A percentile compares a stretch with the other conserved stretches of the same genome.
Evolutionary conservation across 2,888 invertebrate species (phyloP).

Genomic region (Drosophila hamatofila): DNA sequence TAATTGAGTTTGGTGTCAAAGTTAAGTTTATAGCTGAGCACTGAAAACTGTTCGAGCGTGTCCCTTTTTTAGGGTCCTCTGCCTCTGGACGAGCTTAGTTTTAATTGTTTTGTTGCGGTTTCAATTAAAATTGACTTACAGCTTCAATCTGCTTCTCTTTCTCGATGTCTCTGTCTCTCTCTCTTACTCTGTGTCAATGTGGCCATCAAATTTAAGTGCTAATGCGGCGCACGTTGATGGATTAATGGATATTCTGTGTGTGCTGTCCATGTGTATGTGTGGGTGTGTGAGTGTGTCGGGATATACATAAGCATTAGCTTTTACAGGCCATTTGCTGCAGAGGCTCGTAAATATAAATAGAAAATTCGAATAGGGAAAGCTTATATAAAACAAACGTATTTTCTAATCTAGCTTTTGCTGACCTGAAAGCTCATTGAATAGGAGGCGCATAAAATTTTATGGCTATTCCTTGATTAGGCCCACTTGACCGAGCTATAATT

Average conservation of each 20-base stretch:
- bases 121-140: constrained; percentile 74
- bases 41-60: constrained; percentile 25
- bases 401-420: constrained; percentile 10
- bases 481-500: neutral
- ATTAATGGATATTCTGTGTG: constrained; percentile 44
- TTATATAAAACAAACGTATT: neutral
- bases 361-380: constrained; percentile 1
- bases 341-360: constrained; percentile 44
- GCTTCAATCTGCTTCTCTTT: constrained; percentile 4
- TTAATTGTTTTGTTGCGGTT: constrained; percentile 77
- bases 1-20: constrained; percentile 76
- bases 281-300: constrained; percentile 11
- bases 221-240: constrained; percentile 50
- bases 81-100: constrained; percentile 50
- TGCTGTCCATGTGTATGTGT: constrained; percentile 4
- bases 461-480: neutral
- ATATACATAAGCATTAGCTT: constrained; percentile 38
- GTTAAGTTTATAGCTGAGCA: constrained; percentile 68
- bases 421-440: constrained; percentile 10
- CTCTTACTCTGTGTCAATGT: neutral
- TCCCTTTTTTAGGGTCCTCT: constrained; percentile 17
- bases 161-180: too few relatives aligned
- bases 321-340: constrained; percentile 44
- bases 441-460: neutral
- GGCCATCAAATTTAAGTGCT: constrained; percentile 55